Base-by-base conservation (phyloP, 2,888 invertebrate species). In the Epinotia brunnichana region DNA sequence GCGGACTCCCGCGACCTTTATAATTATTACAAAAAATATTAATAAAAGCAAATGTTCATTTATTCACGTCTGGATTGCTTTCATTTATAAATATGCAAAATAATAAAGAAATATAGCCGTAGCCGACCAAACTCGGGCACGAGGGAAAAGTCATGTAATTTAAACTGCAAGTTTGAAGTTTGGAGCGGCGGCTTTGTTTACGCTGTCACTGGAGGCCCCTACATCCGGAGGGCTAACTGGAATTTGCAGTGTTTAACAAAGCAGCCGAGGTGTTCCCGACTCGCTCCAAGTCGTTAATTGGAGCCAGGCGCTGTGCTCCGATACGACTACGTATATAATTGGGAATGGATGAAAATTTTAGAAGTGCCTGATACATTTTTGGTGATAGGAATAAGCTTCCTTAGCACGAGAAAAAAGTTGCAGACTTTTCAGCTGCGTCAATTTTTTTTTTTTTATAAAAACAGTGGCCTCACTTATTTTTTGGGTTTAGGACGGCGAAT, bases 251-350 rank as follows among this genome's bases (percentile, higher is more conserved):
- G 68, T 73, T 63, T 73, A 73, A 73, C 72, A 68, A 68, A 66
- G 70, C 74, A 77, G 74, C 10, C 61, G 63, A 68, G 61, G 66
- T 72, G 77, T 74, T 74, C 76, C 74, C 77, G 79, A 78, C 77
- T 81, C 81, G 81, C 80, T 80, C 77, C 76, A 77, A n/a, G 74
- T 78, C 80, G 82, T 82, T 82, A 83, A 81, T 81, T 81, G 77
- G 74, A 70, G 77, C 75, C 76, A 75, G 75, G 75, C 75, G 74
- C 78, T 74, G 1, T 4, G 11, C 35, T 48, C 74, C 78, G 76
- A 76, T 77, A 76, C 76, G 76, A 75, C 80, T 80, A 48, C 41
- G 44, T 82, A 83, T n/a, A n/a, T n/a, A n/a, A n/a, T n/a, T n/a
- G n/a, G n/a, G n/a, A n/a, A n/a, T n/a, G n/a, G n/a, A n/a, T n/a